These are phyloP conservation scores for Diarsia brunnea DNA, from an alignment of 2,888 invertebrate species.

Conservation along the genomic window DNA sequence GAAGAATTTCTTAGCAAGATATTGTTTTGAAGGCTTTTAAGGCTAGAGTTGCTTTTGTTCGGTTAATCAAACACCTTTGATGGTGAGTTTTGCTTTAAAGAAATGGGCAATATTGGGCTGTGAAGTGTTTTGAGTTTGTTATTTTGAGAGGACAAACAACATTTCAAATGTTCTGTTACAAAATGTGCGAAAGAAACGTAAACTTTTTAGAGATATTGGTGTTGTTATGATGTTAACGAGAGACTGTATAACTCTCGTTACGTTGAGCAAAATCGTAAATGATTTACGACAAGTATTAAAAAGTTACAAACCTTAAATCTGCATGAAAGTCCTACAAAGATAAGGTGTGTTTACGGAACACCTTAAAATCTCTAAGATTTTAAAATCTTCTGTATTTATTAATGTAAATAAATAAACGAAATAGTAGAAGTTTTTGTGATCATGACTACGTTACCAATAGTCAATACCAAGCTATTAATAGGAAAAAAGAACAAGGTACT, in stretches of 20 bases:
- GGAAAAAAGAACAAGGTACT: background rate
- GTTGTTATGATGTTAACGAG: conserved; percentile 26
- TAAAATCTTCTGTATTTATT: too few species aligned
- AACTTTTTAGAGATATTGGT: conserved; percentile 52
- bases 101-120: conserved; percentile 50
- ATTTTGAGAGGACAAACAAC: conserved; percentile 30
- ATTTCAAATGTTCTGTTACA: conserved; percentile 32
- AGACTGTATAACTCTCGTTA: conserved; percentile 1
- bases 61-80: conserved; percentile 69
- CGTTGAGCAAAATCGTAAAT: conserved; percentile 56
- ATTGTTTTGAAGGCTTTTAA: conserved; percentile 61
- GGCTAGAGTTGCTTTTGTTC: conserved; percentile 65
- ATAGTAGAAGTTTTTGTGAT: too few species aligned
- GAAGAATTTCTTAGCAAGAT: conserved; percentile 65
- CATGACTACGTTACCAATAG: background rate
- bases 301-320: conserved; percentile 16
- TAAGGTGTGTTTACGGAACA: background rate
- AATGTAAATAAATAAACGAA: too few species aligned
- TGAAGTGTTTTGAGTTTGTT: conserved; percentile 35
- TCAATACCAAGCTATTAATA: background rate
- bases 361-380: too few species aligned
- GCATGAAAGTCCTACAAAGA: conserved; percentile 13
- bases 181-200: conserved; percentile 50
- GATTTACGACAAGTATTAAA: conserved; percentile 51
- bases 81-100: conserved; percentile 40